Conservation (phyloP, 2,113 vertebrate genomes). For the Hydropotes inermis region DNA sequence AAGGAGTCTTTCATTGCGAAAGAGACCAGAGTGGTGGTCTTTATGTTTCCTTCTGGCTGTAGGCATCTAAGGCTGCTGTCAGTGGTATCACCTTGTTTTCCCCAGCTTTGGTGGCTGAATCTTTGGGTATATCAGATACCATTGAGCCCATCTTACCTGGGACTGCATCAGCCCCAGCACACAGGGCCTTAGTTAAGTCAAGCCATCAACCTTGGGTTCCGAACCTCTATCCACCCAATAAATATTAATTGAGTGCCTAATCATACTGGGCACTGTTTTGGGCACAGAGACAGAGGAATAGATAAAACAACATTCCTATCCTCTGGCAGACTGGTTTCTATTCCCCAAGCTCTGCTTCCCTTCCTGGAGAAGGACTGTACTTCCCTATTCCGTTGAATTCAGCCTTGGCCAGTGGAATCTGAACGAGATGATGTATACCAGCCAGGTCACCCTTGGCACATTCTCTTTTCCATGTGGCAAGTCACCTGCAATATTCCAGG, state of each 20-base stretch:
- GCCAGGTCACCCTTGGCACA: neutral
- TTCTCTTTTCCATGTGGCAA: neutral
- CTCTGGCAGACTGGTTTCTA: neutral
- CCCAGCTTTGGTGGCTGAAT: neutral
- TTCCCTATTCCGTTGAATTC: neutral
- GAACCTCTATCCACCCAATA: neutral
- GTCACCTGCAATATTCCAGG: neutral
- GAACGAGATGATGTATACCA: too few species aligned
- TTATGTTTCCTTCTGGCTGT: neutral
- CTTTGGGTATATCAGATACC: neutral
- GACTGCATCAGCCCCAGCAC: too few species aligned
- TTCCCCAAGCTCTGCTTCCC: neutral
- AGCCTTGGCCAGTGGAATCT: neutral
- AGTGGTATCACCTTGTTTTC: too few species aligned
- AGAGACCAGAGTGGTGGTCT: neutral
- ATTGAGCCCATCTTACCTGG: neutral
- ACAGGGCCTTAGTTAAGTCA: neutral
- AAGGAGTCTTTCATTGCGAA: neutral
- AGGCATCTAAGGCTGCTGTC: too few species aligned
- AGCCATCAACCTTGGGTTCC: neutral
- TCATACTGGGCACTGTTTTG: neutral
- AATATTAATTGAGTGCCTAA: neutral
- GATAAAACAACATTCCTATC: neutral
- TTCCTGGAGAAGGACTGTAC: neutral
- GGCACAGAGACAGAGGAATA: neutral